Percentiles rank a stretch among this genome's conserved stretches.
Evolutionary conservation across 2,888 invertebrate genomes (phyloP).

Genomic region (Leucophora obtusa): DNA sequence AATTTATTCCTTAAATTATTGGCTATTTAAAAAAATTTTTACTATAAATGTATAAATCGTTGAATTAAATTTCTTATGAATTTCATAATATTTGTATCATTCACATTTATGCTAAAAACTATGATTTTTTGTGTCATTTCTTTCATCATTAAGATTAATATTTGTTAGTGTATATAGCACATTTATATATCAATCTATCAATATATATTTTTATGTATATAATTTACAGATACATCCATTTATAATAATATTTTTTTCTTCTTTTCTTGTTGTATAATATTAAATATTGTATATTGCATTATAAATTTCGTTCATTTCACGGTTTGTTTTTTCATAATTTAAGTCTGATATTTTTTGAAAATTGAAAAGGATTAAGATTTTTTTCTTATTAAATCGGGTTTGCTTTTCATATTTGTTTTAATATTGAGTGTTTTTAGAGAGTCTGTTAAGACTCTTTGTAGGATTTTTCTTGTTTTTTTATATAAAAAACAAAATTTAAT

Average conservation of each 20-base stretch:
- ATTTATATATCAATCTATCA: slow-evolving; percentile 51
- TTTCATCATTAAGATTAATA: slow-evolving; percentile 23
- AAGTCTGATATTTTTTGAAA: slow-evolving; percentile 39
- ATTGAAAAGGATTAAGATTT: neutral
- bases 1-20: neutral
- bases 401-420: slow-evolving; percentile 52
- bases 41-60: slow-evolving; percentile 38
- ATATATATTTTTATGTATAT: slow-evolving; percentile 64
- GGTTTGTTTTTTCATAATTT: slow-evolving; percentile 16
- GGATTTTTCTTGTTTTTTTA: slow-evolving; percentile 28
- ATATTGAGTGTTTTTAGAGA: slow-evolving; percentile 45
- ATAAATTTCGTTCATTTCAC: slow-evolving; percentile 56
- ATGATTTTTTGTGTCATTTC: slow-evolving; percentile 28
- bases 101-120: slow-evolving; percentile 45
- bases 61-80: slow-evolving; percentile 31
- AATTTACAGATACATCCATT: slow-evolving; percentile 62
- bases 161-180: slow-evolving; percentile 46
- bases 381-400: neutral
- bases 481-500: neutral
- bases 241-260: slow-evolving; percentile 46
- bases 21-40: slow-evolving; percentile 14
- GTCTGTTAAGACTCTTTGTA: slow-evolving; percentile 40
- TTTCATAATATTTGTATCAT: slow-evolving; percentile 29
- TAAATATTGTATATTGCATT: slow-evolving; percentile 61
- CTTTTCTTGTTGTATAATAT: slow-evolving; percentile 58